Conservation (phyloP, 2,113 vertebrate genomes). For the Amphiprion ocellaris region DNA sequence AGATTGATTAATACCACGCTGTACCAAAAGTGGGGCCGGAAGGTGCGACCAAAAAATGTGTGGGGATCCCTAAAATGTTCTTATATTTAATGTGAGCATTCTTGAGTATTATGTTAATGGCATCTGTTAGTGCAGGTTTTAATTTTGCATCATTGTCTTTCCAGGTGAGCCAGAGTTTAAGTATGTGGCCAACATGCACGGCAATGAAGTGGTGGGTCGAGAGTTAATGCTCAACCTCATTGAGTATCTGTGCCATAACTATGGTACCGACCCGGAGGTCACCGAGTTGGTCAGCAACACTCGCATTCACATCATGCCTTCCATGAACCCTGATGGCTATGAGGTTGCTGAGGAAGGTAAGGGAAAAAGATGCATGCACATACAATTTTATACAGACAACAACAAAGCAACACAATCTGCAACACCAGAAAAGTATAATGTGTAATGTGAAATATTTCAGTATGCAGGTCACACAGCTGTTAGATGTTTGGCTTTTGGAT, state of each 20-base stretch:
- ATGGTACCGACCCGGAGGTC: conserved; percentile 91
- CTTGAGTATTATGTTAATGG: not conserved
- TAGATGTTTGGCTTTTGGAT: conserved; percentile 5
- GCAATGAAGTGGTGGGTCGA: conserved; percentile 96
- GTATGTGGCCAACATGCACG: conserved; percentile 98
- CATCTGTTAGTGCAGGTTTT: not conserved
- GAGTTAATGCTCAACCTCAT: conserved; percentile 96
- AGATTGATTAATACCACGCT: too few species aligned
- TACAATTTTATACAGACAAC: not conserved
- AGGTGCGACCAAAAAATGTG: too few species aligned
- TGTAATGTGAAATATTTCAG: not conserved
- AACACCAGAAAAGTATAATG: not conserved
- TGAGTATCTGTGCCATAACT: conserved; percentile 96
- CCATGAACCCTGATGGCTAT: conserved; percentile 99
- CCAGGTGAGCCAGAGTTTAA: conserved; percentile 98
- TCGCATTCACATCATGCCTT: conserved; percentile 98
- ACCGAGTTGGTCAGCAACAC: conserved; percentile 90
- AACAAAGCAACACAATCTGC: not conserved
- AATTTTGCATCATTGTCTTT: not conserved
- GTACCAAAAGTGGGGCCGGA: too few species aligned
- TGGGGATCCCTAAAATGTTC: too few species aligned
- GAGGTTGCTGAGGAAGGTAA: conserved; percentile 92
- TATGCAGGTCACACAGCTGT: not conserved
- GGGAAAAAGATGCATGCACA: not conserved
- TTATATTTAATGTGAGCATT: too few species aligned